Conservation (phyloP, 1,140 invertebrate genomes). For the Hirudo medicinalis region DNA sequence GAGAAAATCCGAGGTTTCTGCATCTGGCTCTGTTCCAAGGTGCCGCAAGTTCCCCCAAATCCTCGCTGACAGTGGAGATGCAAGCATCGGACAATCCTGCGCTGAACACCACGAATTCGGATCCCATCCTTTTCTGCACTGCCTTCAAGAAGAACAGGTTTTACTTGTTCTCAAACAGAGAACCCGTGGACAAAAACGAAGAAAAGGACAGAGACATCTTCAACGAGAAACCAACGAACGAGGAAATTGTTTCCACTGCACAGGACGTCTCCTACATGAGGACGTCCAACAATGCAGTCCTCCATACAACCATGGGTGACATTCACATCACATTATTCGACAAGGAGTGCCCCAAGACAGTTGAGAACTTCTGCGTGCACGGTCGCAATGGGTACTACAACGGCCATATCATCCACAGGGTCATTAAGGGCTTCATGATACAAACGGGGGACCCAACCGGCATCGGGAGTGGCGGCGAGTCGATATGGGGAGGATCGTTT, state of each 20-base stretch:
- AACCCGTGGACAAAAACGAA: constrained; percentile 66
- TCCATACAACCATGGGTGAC: constrained; percentile 91
- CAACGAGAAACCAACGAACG: constrained; percentile 96
- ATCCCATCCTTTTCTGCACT: constrained; percentile 84
- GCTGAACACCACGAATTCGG: constrained; percentile 61
- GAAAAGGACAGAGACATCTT: constrained; percentile 83
- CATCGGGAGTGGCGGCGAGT: constrained; percentile 91
- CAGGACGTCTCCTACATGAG: constrained; percentile 47
- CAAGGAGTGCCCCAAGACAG: constrained; percentile 84
- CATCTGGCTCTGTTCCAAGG: constrained; percentile 70
- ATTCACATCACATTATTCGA: constrained; percentile 80
- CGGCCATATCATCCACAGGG: constrained; percentile 89
- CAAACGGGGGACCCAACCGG: constrained; percentile 96
- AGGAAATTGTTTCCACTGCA: constrained; percentile 91
- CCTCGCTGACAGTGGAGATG: constrained; percentile 77
- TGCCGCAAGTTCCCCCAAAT: constrained; percentile 58
- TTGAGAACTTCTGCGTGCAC: constrained; percentile 97
- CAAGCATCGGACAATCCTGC: constrained; percentile 90
- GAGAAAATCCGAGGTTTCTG: constrained; percentile 80
- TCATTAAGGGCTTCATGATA: constrained; percentile 98
- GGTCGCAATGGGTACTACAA: constrained; percentile 94
- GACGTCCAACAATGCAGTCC: constrained; percentile 70
- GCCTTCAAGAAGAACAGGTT: constrained; percentile 87
- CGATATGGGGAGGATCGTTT: constrained; percentile 97
- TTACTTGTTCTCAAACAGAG: constrained; percentile 69